Evolutionary conservation across 2,113 vertebrate genomes (phyloP).

Genomic region (Tamias sibiricus): DNA sequence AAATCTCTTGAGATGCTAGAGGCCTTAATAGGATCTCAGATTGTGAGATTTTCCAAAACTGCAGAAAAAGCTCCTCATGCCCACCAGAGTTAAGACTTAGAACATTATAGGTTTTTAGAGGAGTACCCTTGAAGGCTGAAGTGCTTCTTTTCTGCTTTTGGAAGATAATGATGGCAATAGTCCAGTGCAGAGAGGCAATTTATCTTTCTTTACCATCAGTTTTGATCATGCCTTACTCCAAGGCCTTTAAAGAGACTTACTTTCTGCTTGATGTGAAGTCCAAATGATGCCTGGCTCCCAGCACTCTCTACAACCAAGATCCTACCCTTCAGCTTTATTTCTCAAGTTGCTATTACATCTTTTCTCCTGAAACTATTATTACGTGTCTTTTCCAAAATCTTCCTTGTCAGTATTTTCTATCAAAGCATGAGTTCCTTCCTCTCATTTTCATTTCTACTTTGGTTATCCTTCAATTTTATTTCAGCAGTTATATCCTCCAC

Average conservation of each 20-base stretch:
- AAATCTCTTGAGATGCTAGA: background rate
- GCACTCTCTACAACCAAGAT: background rate
- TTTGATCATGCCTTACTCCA: background rate
- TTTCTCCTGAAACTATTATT: background rate
- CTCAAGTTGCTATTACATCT: background rate
- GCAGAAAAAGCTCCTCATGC: background rate
- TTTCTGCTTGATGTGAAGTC: background rate
- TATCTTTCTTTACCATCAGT: background rate
- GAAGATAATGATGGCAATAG: background rate
- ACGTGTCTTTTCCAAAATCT: conserved; percentile 25
- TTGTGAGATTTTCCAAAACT: background rate
- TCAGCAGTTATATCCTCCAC: background rate
- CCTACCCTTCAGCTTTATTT: background rate
- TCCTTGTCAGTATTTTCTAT: conserved; percentile 3
- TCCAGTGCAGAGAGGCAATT: background rate
- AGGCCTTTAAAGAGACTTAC: background rate
- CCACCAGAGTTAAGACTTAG: background rate
- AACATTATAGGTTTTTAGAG: background rate
- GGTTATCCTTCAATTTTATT: conserved; percentile 24
- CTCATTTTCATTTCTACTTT: background rate
- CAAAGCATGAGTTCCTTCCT: background rate
- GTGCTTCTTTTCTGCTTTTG: background rate
- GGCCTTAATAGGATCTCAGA: background rate
- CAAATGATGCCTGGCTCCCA: background rate
- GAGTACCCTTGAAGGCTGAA: background rate